Evolutionary conservation across 2,797 vertebrate species (phyloP).

Genomic region (Psittacula derbiana): DNA sequence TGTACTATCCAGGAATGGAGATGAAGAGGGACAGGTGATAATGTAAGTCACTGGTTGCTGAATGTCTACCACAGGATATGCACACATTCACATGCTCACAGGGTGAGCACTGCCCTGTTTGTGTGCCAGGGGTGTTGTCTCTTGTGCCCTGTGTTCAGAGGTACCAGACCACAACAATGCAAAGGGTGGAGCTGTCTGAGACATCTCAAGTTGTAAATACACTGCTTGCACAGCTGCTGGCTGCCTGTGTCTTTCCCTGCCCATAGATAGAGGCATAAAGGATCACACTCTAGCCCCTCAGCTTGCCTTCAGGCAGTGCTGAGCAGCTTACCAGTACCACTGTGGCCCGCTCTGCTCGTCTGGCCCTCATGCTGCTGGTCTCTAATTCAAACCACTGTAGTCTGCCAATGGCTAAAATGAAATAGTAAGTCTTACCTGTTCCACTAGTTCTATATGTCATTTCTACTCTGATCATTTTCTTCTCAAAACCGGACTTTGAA

Average conservation of each 20-base stretch:
- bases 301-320: neutral
- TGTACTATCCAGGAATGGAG: neutral
- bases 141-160: neutral
- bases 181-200: neutral
- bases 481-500: neutral
- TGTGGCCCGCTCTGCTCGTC: neutral
- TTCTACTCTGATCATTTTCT: neutral
- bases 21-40: neutral
- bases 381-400: neutral
- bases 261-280: neutral
- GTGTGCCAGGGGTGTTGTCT: neutral
- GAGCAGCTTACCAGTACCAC: neutral
- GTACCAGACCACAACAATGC: neutral
- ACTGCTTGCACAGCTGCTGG: neutral
- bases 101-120: neutral
- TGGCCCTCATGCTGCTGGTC: neutral
- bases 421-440: neutral
- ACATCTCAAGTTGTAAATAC: neutral
- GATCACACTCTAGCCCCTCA: no score
- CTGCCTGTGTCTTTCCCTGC: neutral
- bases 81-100: accelerated
- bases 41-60: neutral
- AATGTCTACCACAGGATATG: neutral
- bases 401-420: neutral
- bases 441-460: neutral